Percentiles rank a stretch among this genome's conserved stretches.
Conservation (phyloP, 1,140 invertebrate species). For the Meloidogyne floridensis region DNA sequence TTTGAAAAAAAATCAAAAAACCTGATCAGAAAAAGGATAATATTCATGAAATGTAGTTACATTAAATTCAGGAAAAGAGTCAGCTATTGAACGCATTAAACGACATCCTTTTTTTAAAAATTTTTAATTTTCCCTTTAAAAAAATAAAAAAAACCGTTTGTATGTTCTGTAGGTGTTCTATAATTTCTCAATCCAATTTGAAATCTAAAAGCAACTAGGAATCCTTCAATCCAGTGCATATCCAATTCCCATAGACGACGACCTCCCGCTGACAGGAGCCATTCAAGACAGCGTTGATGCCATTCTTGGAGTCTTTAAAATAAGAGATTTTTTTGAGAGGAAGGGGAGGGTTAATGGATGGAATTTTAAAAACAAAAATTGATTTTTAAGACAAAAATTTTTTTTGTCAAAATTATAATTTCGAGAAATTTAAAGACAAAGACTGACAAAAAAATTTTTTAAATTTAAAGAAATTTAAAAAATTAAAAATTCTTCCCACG, state of each 20-base stretch:
- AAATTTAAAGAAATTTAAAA: too few species aligned
- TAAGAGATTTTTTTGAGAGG: background rate
- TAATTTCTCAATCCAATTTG: constrained; percentile 64
- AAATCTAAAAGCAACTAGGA: constrained; percentile 60
- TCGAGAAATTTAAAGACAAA: too few species aligned
- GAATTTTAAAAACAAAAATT: too few species aligned
- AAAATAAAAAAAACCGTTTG: constrained; percentile 34
- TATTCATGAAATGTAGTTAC: constrained; percentile 66
- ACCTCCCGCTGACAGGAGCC: constrained; percentile 63
- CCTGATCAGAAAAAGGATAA: constrained; percentile 65
- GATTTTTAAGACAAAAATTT: too few species aligned
- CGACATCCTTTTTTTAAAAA: constrained; percentile 42
- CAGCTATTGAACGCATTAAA: constrained; percentile 60
- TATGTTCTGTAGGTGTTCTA: constrained; percentile 62
- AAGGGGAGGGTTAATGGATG: too few species aligned
- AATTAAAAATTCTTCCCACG: too few species aligned
- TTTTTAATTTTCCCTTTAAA: background rate
- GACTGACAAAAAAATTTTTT: too few species aligned
- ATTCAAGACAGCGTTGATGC: constrained; percentile 58
- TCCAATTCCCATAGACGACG: constrained; percentile 63
- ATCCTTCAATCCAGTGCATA: constrained; percentile 56
- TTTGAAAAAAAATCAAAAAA: constrained; percentile 7
- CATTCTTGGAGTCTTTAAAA: constrained; percentile 55
- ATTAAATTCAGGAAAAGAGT: constrained; percentile 56
- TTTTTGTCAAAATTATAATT: too few species aligned